Base-by-base conservation (phyloP, 2,113 vertebrate species). In the Otocyon megalotis region DNA sequence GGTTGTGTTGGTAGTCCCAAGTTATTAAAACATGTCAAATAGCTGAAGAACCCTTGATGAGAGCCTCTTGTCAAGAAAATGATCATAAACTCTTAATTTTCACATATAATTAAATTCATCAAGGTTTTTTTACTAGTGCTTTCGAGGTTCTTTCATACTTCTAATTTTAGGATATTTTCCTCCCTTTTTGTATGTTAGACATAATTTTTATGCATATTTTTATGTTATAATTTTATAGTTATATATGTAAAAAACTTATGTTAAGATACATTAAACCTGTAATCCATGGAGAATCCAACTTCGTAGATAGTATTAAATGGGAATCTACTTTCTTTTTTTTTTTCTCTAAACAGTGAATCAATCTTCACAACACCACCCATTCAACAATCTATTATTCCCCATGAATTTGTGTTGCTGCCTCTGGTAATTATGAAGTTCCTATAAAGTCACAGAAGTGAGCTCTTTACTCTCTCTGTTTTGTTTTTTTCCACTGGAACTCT, bases 351-450 rank as follows among this genome's bases (percentile, higher is more conserved):
- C 5, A 81, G 28, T 28, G 5, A 67, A 43, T 19, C 14, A 15
- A 7, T 67, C 35, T 87, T 1, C 4, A 43, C 1, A 62, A 2
- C 0, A 53, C 2, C 14, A 17, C 3, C 2, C 4, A 35, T 26
- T 67, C 11, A 72, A 37, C 1, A 60, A 28, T 12, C 8, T 6
- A 35, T 65, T 50, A 58, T 86, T 87, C 80, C 20, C 13, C 13
- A 14, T 16, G 83, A 17, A 71, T 48, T 35, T 93, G 5, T 35
- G 1, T 43, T 88, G 50, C 3, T 2, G 3, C 1, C 5, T 28
- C 10, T n/a, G 20, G 14, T 65, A 3, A 20, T 11, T 26, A 30
- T 54, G 17, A 90, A 65, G 13, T 35, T 93, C 15, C 50, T 60
- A 19, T 54, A 74, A 95, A 58, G 3, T 10, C 37, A 60, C 11